Conservation (phyloP, 2,113 vertebrate species). For the Hippoglossus stenolepis region DNA sequence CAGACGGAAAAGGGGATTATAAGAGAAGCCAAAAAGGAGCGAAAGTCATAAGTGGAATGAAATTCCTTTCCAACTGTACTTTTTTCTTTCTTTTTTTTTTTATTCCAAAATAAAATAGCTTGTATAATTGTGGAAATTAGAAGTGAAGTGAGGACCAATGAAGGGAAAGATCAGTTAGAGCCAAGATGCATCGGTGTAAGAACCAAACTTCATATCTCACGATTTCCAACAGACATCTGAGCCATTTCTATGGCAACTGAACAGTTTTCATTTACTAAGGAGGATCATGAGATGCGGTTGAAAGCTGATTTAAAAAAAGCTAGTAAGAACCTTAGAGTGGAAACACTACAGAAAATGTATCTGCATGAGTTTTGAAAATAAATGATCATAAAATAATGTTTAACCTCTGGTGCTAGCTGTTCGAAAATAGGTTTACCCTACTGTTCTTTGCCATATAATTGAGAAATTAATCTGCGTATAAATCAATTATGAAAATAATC, state of each 20-base stretch:
- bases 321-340: background rate
- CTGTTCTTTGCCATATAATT: background rate
- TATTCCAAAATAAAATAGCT: conserved; percentile 29
- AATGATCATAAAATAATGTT: too few species aligned
- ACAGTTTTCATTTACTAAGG: background rate
- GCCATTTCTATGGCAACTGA: background rate
- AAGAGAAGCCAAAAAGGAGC: conserved; percentile 13
- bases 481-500: background rate
- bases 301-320: background rate
- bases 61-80: background rate
- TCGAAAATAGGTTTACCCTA: too few species aligned
- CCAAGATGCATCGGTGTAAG: background rate
- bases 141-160: conserved; percentile 19
- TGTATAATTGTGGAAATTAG: conserved; percentile 30
- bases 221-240: too few species aligned
- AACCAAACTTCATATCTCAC: background rate
- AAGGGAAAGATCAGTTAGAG: background rate
- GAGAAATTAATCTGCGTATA: background rate
- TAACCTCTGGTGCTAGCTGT: too few species aligned
- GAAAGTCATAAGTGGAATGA: conserved; percentile 22
- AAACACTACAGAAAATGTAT: background rate
- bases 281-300: background rate
- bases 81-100: conserved; percentile 5
- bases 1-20: background rate
- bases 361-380: too few species aligned